phyloP scores from a whole-genome alignment of 2,888 invertebrate genomes.

The Cantharis nigra region DNA sequence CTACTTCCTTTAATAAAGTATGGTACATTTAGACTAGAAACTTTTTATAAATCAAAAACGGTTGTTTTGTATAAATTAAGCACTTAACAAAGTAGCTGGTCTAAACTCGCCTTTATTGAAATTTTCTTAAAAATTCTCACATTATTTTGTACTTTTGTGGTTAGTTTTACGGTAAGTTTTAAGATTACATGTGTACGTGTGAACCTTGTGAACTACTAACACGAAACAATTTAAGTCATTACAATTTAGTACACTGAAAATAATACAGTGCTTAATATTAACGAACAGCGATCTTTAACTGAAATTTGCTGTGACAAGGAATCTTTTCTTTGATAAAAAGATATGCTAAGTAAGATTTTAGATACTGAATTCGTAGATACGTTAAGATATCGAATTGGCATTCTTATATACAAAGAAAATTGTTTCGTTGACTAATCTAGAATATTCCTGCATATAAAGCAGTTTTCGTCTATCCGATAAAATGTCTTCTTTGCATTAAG shows the following conservation, averaged over 20 bases:
- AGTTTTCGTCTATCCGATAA: no score
- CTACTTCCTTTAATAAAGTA: conserved; percentile 40
- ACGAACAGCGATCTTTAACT: no score
- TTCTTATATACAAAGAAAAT: no score
- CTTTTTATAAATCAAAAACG: neutral
- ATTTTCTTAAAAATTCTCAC: neutral
- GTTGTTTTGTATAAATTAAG: neutral
- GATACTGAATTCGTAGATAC: no score
- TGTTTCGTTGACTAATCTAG: no score
- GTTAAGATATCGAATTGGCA: no score
- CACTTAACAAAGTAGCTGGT: neutral
- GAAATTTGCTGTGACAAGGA: no score
- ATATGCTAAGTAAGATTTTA: no score
- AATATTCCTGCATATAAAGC: no score
- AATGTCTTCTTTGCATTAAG: no score
- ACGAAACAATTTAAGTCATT: neutral
- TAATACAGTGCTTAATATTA: no score
- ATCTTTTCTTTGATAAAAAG: no score
- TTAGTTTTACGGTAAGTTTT: neutral
- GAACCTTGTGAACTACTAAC: neutral
- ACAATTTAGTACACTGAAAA: neutral
- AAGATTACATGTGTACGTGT: neutral
- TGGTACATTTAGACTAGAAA: neutral
- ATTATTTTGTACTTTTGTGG: neutral
- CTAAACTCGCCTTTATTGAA: neutral